Conservation (phyloP, 2,888 invertebrate genomes). For the Eupithecia pulchellata region DNA sequence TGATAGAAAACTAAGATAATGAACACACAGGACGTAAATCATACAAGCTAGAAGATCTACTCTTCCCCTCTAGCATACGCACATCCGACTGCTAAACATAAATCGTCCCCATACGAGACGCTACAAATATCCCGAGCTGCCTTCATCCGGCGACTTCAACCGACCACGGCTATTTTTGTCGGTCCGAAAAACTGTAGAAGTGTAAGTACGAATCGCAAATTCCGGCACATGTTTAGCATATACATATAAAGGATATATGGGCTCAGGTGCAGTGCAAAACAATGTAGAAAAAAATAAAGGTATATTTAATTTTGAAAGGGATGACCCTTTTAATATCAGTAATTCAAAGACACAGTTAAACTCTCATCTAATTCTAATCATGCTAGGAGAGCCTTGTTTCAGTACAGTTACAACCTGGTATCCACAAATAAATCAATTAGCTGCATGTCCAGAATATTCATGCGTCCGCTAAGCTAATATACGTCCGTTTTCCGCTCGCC, state of each 20-base stretch:
- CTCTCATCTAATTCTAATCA: background rate
- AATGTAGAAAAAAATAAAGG: too few species aligned
- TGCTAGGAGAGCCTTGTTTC: background rate
- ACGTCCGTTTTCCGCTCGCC: slow-evolving; percentile 3
- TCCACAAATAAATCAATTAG: background rate
- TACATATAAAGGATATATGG: too few species aligned
- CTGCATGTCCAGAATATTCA: slow-evolving; percentile 1
- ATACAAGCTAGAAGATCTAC: background rate
- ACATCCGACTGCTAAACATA: too few species aligned
- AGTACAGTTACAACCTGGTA: background rate
- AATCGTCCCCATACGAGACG: too few species aligned
- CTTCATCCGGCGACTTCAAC: background rate
- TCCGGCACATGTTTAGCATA: too few species aligned
- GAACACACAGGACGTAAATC: background rate
- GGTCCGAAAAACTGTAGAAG: background rate
- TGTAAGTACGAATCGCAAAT: too few species aligned
- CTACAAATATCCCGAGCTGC: too few species aligned
- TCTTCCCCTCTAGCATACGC: too few species aligned
- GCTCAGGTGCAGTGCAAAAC: too few species aligned
- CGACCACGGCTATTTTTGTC: background rate
- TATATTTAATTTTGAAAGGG: too few species aligned
- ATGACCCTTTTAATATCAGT: too few species aligned
- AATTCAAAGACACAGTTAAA: too few species aligned
- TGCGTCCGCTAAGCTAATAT: slow-evolving; percentile 1
- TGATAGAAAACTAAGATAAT: background rate